A percentile compares a stretch with the other conserved stretches of the same genome.
Evolutionary conservation across 2,113 vertebrate genomes (phyloP).

Genomic region (Epinephelus moara): DNA sequence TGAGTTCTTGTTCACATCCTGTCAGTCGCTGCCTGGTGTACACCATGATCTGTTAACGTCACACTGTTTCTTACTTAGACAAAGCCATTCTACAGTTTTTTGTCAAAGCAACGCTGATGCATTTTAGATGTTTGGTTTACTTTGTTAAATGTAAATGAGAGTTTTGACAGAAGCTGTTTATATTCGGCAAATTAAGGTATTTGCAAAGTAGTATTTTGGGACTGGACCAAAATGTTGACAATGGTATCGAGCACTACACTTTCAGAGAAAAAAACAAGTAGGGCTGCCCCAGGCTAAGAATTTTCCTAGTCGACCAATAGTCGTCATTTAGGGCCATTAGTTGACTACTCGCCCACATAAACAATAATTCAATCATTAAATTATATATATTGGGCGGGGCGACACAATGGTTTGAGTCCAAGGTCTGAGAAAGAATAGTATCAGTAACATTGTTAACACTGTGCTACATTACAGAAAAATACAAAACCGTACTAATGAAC

Average conservation of each 20-base stretch:
- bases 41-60: background rate
- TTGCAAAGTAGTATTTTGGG: background rate
- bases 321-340: too few relatives aligned
- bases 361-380: too few relatives aligned
- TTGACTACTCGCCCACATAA: too few relatives aligned
- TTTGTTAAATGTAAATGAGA: background rate
- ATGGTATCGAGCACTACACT: background rate
- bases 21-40: background rate
- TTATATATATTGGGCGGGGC: too few relatives aligned
- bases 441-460: too few relatives aligned
- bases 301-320: too few relatives aligned
- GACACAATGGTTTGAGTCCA: too few relatives aligned
- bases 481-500: too few relatives aligned
- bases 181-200: background rate
- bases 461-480: too few relatives aligned
- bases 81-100: background rate
- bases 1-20: constrained; percentile 1
- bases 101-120: background rate
- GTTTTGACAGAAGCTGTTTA: background rate
- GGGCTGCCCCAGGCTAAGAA: too few relatives aligned
- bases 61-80: background rate
- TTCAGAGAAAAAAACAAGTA: background rate
- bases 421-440: too few relatives aligned
- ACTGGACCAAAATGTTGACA: background rate
- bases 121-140: background rate